phyloP scores from a whole-genome alignment of 2,888 invertebrate species.

The Lepidonotus clava region DNA sequence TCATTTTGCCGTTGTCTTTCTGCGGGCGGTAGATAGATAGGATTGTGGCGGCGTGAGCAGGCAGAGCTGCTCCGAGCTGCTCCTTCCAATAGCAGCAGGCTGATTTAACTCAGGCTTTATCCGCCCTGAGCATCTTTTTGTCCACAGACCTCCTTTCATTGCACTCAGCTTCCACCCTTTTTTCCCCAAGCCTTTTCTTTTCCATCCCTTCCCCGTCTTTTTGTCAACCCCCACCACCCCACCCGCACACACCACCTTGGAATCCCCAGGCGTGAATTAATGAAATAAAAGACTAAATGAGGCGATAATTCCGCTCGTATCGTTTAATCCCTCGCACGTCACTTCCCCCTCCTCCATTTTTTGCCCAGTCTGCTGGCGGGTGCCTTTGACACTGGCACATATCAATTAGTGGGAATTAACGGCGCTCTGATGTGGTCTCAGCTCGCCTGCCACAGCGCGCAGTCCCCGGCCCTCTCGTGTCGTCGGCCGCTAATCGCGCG shows the following conservation, averaged over 20 bases:
- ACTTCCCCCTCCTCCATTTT: conserved; percentile 27
- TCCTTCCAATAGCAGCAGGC: background rate
- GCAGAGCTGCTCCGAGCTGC: too few relatives aligned
- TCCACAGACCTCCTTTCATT: background rate
- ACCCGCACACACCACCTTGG: conserved; percentile 3
- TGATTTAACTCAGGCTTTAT: background rate
- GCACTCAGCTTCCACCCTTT: conserved; percentile 4
- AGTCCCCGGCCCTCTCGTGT: background rate
- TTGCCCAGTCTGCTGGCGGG: background rate
- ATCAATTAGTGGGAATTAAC: conserved; percentile 45
- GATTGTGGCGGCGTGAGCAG: conserved; percentile 39
- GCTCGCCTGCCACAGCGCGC: background rate
- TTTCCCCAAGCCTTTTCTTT: background rate
- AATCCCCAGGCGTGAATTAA: conserved; percentile 44
- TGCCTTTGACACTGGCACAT: conserved; percentile 47
- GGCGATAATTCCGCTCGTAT: conserved; percentile 20
- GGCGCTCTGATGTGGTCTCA: conserved; percentile 8
- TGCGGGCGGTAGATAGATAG: background rate
- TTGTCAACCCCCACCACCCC: too few relatives aligned
- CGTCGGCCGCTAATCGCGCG: background rate
- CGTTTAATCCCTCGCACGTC: conserved; percentile 30
- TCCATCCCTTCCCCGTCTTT: background rate
- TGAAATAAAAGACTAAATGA: conserved; percentile 38
- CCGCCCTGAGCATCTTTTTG: background rate
- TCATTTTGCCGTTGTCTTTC: conserved; percentile 46